Evolutionary conservation across 2,797 vertebrate species (phyloP).

Genomic region (Lates japonicus): DNA sequence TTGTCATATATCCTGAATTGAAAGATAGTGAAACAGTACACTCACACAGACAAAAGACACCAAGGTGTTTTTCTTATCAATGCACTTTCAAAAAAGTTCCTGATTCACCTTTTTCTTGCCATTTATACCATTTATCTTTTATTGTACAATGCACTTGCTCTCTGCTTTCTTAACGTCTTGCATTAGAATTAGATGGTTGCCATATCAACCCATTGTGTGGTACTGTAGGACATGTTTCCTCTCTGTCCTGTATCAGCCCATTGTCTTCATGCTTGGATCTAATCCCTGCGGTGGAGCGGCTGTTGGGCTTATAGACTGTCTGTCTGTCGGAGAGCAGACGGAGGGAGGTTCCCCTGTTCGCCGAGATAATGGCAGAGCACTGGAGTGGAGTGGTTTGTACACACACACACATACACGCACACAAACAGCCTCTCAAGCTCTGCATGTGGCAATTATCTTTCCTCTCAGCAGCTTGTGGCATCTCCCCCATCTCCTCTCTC

Average conservation of each 20-base stretch:
- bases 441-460: conserved; percentile 81
- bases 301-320: conserved; percentile 59
- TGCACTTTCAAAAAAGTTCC: neutral
- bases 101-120: neutral
- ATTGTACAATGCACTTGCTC: neutral
- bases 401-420: conserved; percentile 49
- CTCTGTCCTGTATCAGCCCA: conserved; percentile 27
- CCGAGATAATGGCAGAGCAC: conserved; percentile 72
- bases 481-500: conserved; percentile 58
- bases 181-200: conserved; percentile 29
- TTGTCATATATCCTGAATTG: neutral
- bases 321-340: conserved; percentile 62
- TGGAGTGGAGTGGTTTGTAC: conserved; percentile 71
- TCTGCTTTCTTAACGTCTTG: conserved; percentile 11
- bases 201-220: conserved; percentile 42
- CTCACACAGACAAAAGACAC: neutral
- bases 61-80: neutral
- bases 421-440: conserved; percentile 64
- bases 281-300: conserved; percentile 64
- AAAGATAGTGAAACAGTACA: neutral
- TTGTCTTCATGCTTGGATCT: conserved; percentile 65
- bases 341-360: conserved; percentile 73
- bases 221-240: conserved; percentile 30
- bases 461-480: conserved; percentile 74
- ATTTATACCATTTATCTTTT: neutral